phyloP scores from a whole-genome alignment of 2,888 invertebrate species.

The Andrena bucephala region DNA sequence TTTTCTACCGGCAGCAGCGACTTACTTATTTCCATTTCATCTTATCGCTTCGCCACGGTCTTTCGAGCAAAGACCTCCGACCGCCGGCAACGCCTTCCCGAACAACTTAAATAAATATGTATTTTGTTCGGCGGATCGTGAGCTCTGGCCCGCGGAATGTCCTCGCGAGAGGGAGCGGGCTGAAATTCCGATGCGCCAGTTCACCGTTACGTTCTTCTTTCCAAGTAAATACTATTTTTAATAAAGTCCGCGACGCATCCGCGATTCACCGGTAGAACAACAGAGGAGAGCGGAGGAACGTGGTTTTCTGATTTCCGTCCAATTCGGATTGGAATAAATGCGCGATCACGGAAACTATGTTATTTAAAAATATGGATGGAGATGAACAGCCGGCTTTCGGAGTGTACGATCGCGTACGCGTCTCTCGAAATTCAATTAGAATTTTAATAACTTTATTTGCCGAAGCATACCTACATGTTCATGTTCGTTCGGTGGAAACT shows the following conservation, averaged over 20 bases:
- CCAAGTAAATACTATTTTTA: not conserved
- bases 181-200: not conserved
- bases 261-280: not conserved
- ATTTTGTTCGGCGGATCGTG: not conserved
- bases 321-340: slow-evolving; percentile 12
- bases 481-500: not conserved
- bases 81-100: not conserved
- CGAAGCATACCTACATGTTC: too few species aligned
- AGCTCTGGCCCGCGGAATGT: not conserved
- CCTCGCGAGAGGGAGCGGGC: not conserved
- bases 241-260: not conserved
- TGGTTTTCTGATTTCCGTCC: too few species aligned
- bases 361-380: not conserved
- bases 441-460: not conserved
- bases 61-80: not conserved
- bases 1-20: not conserved
- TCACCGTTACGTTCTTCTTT: not conserved
- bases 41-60: slow-evolving; percentile 23
- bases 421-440: not conserved
- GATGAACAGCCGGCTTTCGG: not conserved
- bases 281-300: too few species aligned
- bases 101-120: slow-evolving; percentile 7
- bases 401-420: not conserved
- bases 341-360: slow-evolving; percentile 4
- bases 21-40: slow-evolving; percentile 36